These are phyloP conservation scores for Drosophila sulfurigaster DNA, from an alignment of 1,140 invertebrate genomes.

Conservation along the genomic window DNA sequence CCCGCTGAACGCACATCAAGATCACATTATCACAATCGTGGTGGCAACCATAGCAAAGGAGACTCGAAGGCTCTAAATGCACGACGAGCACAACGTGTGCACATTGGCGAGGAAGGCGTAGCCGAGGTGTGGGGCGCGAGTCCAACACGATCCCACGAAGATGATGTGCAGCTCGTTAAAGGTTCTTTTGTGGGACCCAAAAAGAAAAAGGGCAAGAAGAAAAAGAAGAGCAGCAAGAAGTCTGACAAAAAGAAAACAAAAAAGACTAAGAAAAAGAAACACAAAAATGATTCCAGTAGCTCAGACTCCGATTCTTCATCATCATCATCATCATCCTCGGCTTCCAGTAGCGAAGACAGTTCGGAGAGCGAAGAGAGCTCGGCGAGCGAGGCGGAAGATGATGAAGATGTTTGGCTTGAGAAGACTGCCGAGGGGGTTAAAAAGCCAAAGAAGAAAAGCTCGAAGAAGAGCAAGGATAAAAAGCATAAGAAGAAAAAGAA, in stretches of 20 bases:
- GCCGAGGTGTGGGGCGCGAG: conserved; percentile 90
- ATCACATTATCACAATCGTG: conserved; percentile 43
- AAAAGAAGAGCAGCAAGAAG: conserved; percentile 86
- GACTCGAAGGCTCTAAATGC: conserved; percentile 87
- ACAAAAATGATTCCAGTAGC: conserved; percentile 73
- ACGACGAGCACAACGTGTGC: conserved; percentile 89
- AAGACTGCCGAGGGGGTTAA: conserved; percentile 78
- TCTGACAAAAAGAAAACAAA: conserved; percentile 86
- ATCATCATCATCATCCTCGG: conserved; percentile 57
- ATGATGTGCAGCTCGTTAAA: conserved; percentile 72
- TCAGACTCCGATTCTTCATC: conserved; percentile 56
- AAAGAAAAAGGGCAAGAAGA: conserved; percentile 84
- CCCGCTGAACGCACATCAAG: conserved; percentile 47
- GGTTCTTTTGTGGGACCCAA: conserved; percentile 86
- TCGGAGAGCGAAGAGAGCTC: conserved; percentile 46
- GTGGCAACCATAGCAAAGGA: conserved; percentile 26
- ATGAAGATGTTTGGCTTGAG: conserved; percentile 71
- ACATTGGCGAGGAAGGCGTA: conserved; percentile 89
- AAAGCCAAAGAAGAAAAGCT: conserved; percentile 84
- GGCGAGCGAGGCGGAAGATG: conserved; percentile 34
- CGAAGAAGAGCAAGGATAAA: conserved; percentile 71
- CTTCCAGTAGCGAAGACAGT: conserved; percentile 56
- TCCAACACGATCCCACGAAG: conserved; percentile 86
- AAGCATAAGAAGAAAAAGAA: conserved; percentile 88
- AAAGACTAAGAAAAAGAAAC: conserved; percentile 86